phyloP scores from a whole-genome alignment of 2,888 invertebrate genomes.

The Hypsopygia costalis region DNA sequence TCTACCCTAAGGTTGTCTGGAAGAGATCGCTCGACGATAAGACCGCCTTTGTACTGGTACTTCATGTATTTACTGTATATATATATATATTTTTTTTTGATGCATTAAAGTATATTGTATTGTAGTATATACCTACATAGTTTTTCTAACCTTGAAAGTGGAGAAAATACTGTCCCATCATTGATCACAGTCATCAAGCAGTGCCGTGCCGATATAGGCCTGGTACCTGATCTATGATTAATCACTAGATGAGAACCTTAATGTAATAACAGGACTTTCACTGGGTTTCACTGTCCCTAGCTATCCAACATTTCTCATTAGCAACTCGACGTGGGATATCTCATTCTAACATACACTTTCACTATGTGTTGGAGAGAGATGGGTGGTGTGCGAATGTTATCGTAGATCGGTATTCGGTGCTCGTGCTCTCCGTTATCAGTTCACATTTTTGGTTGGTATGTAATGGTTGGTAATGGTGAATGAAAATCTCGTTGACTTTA shows the following conservation, averaged over 20 bases:
- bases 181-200: not conserved
- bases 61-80: no score
- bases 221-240: slow-evolving; percentile 8
- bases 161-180: not conserved
- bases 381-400: slow-evolving; percentile 27
- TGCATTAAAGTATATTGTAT: no score
- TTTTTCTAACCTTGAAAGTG: no score
- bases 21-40: no score
- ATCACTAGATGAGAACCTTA: slow-evolving; percentile 13
- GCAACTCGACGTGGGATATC: slow-evolving; percentile 35
- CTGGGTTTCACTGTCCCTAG: slow-evolving; percentile 40
- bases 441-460: slow-evolving; percentile 15
- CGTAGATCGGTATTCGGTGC: slow-evolving; percentile 44
- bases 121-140: no score
- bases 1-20: no score
- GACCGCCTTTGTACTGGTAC: no score
- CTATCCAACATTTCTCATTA: slow-evolving; percentile 59
- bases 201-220: not conserved
- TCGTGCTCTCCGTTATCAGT: slow-evolving; percentile 33
- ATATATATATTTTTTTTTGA: no score
- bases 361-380: slow-evolving; percentile 35
- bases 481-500: not conserved
- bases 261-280: slow-evolving; percentile 35
- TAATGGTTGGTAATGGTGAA: slow-evolving; percentile 1
- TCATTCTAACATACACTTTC: slow-evolving; percentile 39